Evolutionary conservation across 1,140 invertebrate species (phyloP).

Genomic region (Probaryconus sp.): DNA sequence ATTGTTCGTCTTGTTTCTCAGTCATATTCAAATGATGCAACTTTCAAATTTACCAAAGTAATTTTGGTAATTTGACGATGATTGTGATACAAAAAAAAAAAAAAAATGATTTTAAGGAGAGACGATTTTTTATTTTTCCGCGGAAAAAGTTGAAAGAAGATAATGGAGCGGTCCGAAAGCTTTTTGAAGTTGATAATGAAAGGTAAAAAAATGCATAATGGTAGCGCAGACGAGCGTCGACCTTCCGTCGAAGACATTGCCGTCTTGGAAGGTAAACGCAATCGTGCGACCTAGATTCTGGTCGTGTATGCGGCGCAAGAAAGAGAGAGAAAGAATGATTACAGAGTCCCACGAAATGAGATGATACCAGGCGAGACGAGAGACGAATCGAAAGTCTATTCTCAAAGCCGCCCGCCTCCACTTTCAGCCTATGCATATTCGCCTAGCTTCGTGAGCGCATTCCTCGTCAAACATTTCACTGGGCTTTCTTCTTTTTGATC

Average conservation of each 20-base stretch:
- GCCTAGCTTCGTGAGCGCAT: not conserved
- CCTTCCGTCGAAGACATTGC: slow-evolving; percentile 73
- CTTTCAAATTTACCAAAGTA: too few species aligned
- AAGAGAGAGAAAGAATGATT: slow-evolving; percentile 38
- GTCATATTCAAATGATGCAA: too few species aligned
- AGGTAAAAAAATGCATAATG: slow-evolving; percentile 12
- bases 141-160: too few species aligned
- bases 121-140: too few species aligned
- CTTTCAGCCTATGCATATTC: slow-evolving; percentile 6
- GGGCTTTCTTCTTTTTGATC: too few species aligned
- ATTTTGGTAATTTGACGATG: too few species aligned
- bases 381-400: slow-evolving; percentile 41
- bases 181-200: slow-evolving; percentile 17
- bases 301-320: slow-evolving; percentile 35
- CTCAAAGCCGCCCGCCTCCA: slow-evolving; percentile 23
- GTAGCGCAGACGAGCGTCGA: slow-evolving; percentile 58
- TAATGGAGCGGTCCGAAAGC: too few species aligned
- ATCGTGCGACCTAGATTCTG: slow-evolving; percentile 74
- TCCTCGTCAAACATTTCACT: not conserved
- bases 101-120: too few species aligned
- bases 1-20: too few species aligned
- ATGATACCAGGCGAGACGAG: slow-evolving; percentile 63
- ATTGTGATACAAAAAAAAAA: too few species aligned
- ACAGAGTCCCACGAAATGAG: slow-evolving; percentile 46
- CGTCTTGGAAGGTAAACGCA: slow-evolving; percentile 71